Base-by-base conservation (phyloP, 35 echinoderm and acorn worm genomes). In the Acanthaster planci region DNA sequence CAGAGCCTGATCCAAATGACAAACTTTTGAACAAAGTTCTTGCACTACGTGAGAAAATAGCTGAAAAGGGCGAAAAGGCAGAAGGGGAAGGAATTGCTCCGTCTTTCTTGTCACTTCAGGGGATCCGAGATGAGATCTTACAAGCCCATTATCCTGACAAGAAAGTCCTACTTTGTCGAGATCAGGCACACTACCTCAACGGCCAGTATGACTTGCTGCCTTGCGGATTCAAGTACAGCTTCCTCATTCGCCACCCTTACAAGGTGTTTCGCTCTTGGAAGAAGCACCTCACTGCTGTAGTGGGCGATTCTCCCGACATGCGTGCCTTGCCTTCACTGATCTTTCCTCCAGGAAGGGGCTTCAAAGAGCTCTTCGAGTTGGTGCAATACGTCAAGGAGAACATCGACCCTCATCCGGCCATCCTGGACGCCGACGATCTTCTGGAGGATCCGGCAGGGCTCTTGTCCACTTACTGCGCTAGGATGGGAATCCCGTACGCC, bases 401-500 rank as follows among this genome's bases (percentile, higher is more conserved):
- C 51, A 60, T 83, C 21, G 80, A 83, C 37, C 30, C 80, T 4
- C 36, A 21, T 1, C 80, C 80, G 38, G 30, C 56, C 26, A 40
- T 83, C 12, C 26, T 83, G 7, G 80, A 83, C 57, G 80, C 80
- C 26, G 55, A 83, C 38, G 80, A 83, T 83, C 80, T 83, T 0
- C 50, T n/a, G 12, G 5, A 8, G 8, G 30, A 83, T 30, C 80
- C 80, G 8, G 27, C 80, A 7, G 38, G 37, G 16, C 32, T 83
- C 12, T 22, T 83, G n/a, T 50, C 37, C 3, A 38, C 52, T n/a
- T 83, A 83, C 56, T 83, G 80, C 51, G 18, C 52, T 8, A 37
- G 21, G 27, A 37, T 58, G 14, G 80, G 80, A 57, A 57, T 83
- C 3, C 51, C 80, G 37, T 83, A 50, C 39, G 1, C 36, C 31